Base-by-base conservation (phyloP, 2,113 vertebrate species). In the Corythaixoides concolor region DNA sequence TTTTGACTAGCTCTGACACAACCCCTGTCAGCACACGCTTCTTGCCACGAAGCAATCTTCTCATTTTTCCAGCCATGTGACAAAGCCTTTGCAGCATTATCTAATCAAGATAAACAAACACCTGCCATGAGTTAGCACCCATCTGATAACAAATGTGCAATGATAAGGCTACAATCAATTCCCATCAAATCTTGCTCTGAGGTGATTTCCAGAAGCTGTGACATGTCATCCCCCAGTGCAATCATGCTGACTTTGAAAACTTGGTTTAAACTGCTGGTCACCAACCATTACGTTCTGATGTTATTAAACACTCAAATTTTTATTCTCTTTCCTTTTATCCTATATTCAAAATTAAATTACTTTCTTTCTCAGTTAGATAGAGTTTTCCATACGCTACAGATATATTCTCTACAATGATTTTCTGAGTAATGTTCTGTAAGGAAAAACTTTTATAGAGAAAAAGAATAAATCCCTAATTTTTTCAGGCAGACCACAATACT, bases 101-200 rank as follows among this genome's bases (percentile, higher is more conserved):
- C 96, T 95, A 47, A 92, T 93, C 93, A 74, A 96, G 93, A 96
- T 88, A 97, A 97, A 96, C 88, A 90, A 95, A 97, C 96, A 85
- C 50, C 97, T 92, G 95, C 88, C 95, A 60, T 0, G 30, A 83
- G 75, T 82, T 55, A 88, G 90, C 90, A 76, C 50, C 77, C 72
- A 91, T 83, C 89, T 82, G 94, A 97, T 96, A 93, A 91, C 53
- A 69, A 89, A 73, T 75, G 53, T 55, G 21, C 60, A 55, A 45
- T 30, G 95, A 97, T 97, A 96, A 96, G 85, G 66, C 88, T 58
- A 3, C 78, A 76, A 96, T 96, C 95, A 97, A 96, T 97, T 90
- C 94, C 91, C 96, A 96, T 97, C 95, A 97, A 95, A 92, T 59
- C 83, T 93, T 12, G 1, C 93, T 95, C 85, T 58, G 15, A 95